These are phyloP conservation scores for Bombyx mandarina DNA, from an alignment of 1,140 invertebrate genomes.

Conservation along the genomic window DNA sequence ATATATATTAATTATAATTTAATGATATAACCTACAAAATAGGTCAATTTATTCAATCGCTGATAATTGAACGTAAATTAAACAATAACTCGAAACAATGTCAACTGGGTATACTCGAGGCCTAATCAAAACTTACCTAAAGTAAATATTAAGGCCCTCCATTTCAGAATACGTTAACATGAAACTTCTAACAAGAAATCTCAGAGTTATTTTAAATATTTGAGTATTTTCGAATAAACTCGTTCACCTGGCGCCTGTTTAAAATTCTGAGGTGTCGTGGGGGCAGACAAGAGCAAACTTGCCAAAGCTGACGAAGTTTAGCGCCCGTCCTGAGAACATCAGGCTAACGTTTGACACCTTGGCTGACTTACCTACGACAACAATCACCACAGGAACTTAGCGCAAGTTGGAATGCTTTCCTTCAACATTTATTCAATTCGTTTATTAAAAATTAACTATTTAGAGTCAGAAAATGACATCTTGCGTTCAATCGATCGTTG, in stretches of 20 bases:
- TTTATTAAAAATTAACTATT: no score
- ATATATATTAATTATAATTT: no score
- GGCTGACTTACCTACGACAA: conserved; percentile 27
- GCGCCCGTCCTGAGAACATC: conserved; percentile 26
- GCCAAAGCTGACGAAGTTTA: conserved; percentile 25
- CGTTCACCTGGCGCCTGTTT: conserved; percentile 45
- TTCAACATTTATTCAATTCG: neutral
- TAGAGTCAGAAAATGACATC: no score
- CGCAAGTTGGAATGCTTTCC: conserved; percentile 21
- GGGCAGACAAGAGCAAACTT: conserved; percentile 30
- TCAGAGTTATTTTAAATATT: conserved; percentile 39
- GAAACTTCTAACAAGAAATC: conserved; percentile 30
- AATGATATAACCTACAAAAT: no score
- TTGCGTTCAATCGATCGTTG: no score
- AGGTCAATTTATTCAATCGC: no score
- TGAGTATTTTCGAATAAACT: conserved; percentile 36
- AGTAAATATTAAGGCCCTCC: neutral
- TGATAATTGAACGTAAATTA: no score
- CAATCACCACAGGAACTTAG: conserved; percentile 27
- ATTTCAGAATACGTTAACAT: conserved; percentile 11
- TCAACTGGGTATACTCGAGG: no score
- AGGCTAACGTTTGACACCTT: conserved; percentile 37
- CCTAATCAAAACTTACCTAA: no score
- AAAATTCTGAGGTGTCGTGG: conserved; percentile 45
- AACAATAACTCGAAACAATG: no score